Base-by-base conservation (phyloP, 2,797 vertebrate genomes). In the Linurgus olivaceus region DNA sequence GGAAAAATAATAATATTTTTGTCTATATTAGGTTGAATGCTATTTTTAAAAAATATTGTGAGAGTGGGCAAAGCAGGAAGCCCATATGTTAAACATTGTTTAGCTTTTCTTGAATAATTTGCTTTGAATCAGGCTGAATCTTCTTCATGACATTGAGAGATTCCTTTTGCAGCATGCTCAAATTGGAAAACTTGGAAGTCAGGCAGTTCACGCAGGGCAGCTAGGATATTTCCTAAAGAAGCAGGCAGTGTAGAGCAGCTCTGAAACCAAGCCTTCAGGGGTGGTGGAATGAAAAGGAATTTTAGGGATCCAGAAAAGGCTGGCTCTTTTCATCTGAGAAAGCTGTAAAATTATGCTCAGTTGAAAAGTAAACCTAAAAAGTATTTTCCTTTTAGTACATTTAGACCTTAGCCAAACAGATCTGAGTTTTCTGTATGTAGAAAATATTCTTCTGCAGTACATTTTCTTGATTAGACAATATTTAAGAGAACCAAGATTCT, bases 1-100 rank as follows among this genome's bases (percentile, higher is more conserved):
- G 10, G 1, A 1, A 1, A 6, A 11, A 7, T 14, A 19, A 31
- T 10, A 7, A 3, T 28, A 19, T n/a, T 29, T 79, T 55, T 45
- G 8, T 62, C 44, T 51, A 21, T 37, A 24, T 72, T 5, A 58
- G 17, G 3, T 20, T 35, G 31, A 81, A 28, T 75, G 7, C 4
- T 83, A 20, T 57, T 88, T 26, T 1, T 26, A 72, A 89, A 87
- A 81, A 47, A 10, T 11, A 33, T 5, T 28, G 1, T 48, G 37
- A 25, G 5, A 66, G 1, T 47, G 7, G 25, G 14, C 5, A 74
- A 67, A 72, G 35, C 25, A 80, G 9, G 9, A 93, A 91, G n/a
- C 7, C 2, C 2, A 7, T 33, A 29, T 57, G 3, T 59, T 73
- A 35, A 47, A 6, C 0, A 2, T 48, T 71, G 4, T 37, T 88